Evolutionary conservation across 1,140 invertebrate species (phyloP), one percentile per base, ranked within the genome.

Genomic region (Orussus abietinus): DNA sequence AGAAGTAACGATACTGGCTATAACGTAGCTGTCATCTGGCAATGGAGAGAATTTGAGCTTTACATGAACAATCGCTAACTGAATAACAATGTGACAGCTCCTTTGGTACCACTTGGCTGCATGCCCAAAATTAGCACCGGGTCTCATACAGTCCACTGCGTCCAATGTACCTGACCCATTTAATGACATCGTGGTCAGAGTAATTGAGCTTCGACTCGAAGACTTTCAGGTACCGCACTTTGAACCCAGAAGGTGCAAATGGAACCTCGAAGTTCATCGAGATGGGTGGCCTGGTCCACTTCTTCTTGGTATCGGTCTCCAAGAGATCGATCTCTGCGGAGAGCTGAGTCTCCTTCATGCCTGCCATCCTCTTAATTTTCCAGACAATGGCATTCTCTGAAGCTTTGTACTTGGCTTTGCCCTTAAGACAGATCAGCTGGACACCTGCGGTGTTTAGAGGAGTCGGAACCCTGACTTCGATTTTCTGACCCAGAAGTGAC

Each of bases 301-400:
- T 99, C 75, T 99, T 99, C 75, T 99, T 99, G 1, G 90, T 93
- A 61, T 96, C 94, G 3, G 97, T 99, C 71, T 96, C 94, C 19
- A 99, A 75, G n/a, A 99, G 76, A 70, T 99, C 97, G 42, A 99
- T 99, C 76, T 99, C 97, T 0, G 97, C 97, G 13, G 96, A 99
- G 9, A 99, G 76, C 66, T 99, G 97, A 1, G 96, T 98, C 66
- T 99, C 97, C 66, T 99, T 99, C 96, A 99, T 98, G 9, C 97
- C 97, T 4, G 94, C 96, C 95, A 99, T 99, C 31, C 96, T 82
- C 69, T 99, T 99, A 44, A 99, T 99, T 83, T 99, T 99, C 97
- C 97, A 99, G 18, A 99, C 96, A 61, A 99, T 99, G 17, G 96
- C 96, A 74, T 99, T 99, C 72, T 99, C 97, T 1, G 95, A 97